Conservation (phyloP, 2,888 invertebrate species). For the Leucophora obtusa region DNA sequence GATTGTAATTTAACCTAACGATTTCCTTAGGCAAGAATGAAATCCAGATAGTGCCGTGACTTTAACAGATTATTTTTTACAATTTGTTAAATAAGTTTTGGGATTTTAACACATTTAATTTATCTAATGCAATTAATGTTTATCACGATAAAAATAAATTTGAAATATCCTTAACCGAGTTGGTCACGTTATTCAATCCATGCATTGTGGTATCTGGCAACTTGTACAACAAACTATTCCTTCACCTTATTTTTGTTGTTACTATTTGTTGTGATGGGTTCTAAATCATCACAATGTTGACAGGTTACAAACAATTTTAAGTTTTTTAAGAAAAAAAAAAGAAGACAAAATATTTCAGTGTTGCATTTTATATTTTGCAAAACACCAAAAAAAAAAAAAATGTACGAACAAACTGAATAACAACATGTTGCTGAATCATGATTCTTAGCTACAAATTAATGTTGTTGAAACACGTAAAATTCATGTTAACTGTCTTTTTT, state of each 20-base stretch:
- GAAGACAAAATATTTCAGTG: slow-evolving; percentile 18
- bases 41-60: too few species aligned
- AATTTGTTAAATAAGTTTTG: too few species aligned
- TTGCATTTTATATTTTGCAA: slow-evolving; percentile 3
- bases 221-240: not conserved
- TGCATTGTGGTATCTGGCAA: not conserved
- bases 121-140: too few species aligned
- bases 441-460: slow-evolving; percentile 66
- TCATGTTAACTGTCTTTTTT: slow-evolving; percentile 66
- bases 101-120: too few species aligned
- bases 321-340: slow-evolving; percentile 28
- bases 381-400: too few species aligned
- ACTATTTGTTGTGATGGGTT: slow-evolving; percentile 61
- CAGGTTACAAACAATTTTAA: slow-evolving; percentile 65
- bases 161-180: not conserved
- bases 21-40: too few species aligned
- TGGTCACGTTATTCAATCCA: not conserved
- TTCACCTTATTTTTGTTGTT: slow-evolving; percentile 47
- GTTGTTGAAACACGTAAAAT: slow-evolving; percentile 68
- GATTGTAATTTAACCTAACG: too few species aligned
- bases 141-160: too few species aligned
- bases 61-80: too few species aligned
- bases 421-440: slow-evolving; percentile 58
- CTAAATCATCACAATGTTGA: slow-evolving; percentile 67
- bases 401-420: slow-evolving; percentile 12